phyloP scores from a whole-genome alignment of 2,888 invertebrate genomes.

The Lycophotia porphyrea region DNA sequence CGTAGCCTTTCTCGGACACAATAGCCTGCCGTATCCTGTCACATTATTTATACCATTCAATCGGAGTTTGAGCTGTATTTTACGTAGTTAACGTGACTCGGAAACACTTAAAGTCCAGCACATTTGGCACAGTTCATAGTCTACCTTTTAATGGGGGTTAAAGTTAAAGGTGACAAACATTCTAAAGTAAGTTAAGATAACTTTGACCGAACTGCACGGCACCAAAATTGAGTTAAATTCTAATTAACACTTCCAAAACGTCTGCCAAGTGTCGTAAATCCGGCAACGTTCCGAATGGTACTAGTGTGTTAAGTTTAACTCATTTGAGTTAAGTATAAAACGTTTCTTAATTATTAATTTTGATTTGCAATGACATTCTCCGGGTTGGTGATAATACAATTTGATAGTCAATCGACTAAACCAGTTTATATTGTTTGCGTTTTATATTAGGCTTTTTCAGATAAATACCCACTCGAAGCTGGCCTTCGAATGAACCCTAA shows the following conservation, averaged over 20 bases:
- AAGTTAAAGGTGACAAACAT: constrained; percentile 18
- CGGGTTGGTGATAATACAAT: not conserved
- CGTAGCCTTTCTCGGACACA: constrained; percentile 30
- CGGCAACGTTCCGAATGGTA: not conserved
- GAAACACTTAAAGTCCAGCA: constrained; percentile 6
- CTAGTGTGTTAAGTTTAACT: too few species aligned
- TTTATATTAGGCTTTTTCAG: constrained; percentile 14
- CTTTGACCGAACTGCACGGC: constrained; percentile 14
- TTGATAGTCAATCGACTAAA: not conserved
- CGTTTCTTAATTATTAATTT: not conserved
- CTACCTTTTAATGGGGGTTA: constrained; percentile 18
- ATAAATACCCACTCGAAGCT: constrained; percentile 44
- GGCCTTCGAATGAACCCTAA: constrained; percentile 66
- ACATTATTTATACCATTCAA: constrained; percentile 40
- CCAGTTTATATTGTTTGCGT: not conserved
- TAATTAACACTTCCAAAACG: constrained; percentile 29
- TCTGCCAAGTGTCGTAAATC: constrained; percentile 22
- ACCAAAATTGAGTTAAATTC: constrained; percentile 20
- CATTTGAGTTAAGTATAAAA: not conserved
- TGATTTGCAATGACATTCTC: not conserved
- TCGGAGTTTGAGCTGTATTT: constrained; percentile 17
- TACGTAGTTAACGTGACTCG: constrained; percentile 14
- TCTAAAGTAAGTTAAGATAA: constrained; percentile 21
- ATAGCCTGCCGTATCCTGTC: constrained; percentile 23
- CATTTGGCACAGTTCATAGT: not conserved